Evolutionary conservation across 2,888 invertebrate species (phyloP), one percentile per base, ranked within the genome.

Genomic region (Cetonia aurata): DNA sequence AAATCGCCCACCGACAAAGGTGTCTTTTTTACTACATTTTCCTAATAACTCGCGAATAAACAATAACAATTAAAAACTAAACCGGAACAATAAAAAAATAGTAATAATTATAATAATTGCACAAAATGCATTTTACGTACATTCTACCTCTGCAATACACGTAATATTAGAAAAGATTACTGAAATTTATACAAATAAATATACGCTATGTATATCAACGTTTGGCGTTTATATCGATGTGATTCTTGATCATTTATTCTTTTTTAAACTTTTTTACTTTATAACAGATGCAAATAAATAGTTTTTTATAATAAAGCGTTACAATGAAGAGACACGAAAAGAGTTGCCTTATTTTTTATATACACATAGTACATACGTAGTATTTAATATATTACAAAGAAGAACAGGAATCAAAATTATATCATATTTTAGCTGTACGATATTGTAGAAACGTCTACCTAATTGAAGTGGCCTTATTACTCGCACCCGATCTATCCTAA

Each of bases 1-100:
- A 25, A 25, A 1, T 25, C 25, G 15, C 15, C 62, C 46, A 48
- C 44, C 6, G 37, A 56, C 59, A 25, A 82, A 83, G 80, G 85
- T 86, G 81, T 83, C 85, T 85, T 83, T 85, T 69, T 69, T 67
- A 46, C 70, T 74, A 68, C 62, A 71, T 59, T 70, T 71, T 57
- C 67, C 72, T 25, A 41, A 60, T 72, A 72, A 71, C 66, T 56
- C 44, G 33, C 37, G 13, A 56, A 37, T 8, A 56, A 37, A 41
- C 17, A 10, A 9, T 33, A 13, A 37, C 15, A 41, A 9, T 17
- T n/a, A 50, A 13, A 41, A 46, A 17, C 8, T 12, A 60, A 46
- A 19, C 48, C 6, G 17, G 13, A 50, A n/a, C 10, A 50, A 13
- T 50, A n/a, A 13, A 50, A 15, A 9, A 15, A 9, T 15, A 50